phyloP scores from a whole-genome alignment of 2,888 invertebrate genomes.

The Lepidonotus clava region DNA sequence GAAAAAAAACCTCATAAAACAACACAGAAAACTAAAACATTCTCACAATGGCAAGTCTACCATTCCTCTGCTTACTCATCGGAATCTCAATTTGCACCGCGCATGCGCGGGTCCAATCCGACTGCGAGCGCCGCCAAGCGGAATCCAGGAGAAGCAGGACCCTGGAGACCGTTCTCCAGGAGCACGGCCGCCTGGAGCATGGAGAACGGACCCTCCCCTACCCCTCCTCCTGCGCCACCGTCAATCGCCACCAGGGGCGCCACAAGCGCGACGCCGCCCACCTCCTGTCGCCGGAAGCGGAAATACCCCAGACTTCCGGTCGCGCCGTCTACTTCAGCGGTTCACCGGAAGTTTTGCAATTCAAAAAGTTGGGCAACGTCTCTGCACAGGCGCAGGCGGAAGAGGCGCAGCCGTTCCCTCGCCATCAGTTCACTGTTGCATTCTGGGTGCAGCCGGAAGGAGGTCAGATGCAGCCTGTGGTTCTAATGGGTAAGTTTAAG shows the following conservation, averaged over 20 bases:
- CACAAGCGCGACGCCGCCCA: conserved; percentile 10
- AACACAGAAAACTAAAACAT: too few relatives aligned
- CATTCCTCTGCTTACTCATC: too few relatives aligned
- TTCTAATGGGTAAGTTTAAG: conserved; percentile 72
- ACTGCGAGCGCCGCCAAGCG: conserved; percentile 7
- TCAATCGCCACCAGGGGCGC: conserved; percentile 19
- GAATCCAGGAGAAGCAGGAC: neutral
- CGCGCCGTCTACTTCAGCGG: conserved; percentile 28
- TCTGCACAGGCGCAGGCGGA: neutral
- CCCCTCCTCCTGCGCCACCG: conserved; percentile 18
- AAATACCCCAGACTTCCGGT: neutral
- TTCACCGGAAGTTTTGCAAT: conserved; percentile 18
- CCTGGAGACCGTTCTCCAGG: conserved; percentile 1
- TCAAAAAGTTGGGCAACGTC: neutral
- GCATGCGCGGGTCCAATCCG: too few relatives aligned
- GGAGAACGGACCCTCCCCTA: conserved; percentile 9
- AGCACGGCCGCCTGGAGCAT: conserved; percentile 17
- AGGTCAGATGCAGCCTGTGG: conserved; percentile 69
- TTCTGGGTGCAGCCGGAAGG: conserved; percentile 74
- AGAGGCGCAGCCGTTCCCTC: conserved; percentile 58
- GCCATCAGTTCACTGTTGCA: conserved; percentile 68
- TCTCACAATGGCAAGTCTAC: too few relatives aligned
- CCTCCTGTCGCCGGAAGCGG: conserved; percentile 1
- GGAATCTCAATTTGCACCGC: too few relatives aligned
- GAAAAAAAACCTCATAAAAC: too few relatives aligned